A percentile compares a stretch with the other conserved stretches of the same genome.
phyloP scores from a whole-genome alignment of 2,888 invertebrate species.

The Sipha maydis region DNA sequence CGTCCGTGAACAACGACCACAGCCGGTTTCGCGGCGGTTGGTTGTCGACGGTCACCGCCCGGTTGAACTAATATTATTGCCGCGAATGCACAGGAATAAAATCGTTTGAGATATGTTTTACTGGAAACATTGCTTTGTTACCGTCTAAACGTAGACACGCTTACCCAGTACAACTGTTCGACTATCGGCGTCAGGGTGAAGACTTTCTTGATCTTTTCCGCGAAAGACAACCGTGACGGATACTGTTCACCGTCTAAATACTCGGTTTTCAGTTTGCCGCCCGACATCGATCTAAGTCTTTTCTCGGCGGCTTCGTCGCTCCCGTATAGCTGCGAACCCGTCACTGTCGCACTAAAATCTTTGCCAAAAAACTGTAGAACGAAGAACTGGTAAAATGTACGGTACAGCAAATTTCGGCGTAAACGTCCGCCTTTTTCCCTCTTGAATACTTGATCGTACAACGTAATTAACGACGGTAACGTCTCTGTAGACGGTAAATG shows the following conservation, averaged over 20 bases:
- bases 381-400: neutral
- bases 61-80: neutral
- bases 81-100: neutral
- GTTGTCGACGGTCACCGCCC: neutral
- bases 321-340: slow-evolving; percentile 14
- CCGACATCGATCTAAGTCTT: too few species aligned
- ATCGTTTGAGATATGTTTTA: neutral
- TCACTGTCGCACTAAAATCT: neutral
- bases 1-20: neutral
- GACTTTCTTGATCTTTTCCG: neutral
- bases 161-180: neutral
- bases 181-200: neutral
- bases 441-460: too few species aligned
- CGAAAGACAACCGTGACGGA: neutral
- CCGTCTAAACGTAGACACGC: too few species aligned
- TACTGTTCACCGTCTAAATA: neutral
- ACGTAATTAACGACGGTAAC: too few species aligned
- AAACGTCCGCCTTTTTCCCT: too few species aligned
- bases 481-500: too few species aligned
- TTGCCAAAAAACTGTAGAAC: neutral
- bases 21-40: neutral
- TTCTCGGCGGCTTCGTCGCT: too few species aligned
- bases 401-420: too few species aligned
- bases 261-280: too few species aligned
- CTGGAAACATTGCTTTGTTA: neutral